Evolutionary conservation across 1,140 invertebrate genomes (phyloP), one percentile per base, ranked within the genome.

Genomic region (Carposina sasakii): DNA sequence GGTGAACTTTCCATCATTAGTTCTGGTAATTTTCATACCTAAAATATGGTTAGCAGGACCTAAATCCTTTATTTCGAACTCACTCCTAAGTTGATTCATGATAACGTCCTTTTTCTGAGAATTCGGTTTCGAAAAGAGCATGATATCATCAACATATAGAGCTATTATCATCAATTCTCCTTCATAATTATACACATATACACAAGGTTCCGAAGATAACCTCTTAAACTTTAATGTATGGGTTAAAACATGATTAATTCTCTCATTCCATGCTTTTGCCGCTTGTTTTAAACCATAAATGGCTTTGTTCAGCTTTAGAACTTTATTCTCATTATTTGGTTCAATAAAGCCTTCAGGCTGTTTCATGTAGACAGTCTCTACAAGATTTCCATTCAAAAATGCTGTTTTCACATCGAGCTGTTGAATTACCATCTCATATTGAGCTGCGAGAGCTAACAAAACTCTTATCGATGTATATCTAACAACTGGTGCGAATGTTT

Each of bases 391-490:
- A 56, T 78, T 63, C 13, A 82, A 54, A 52, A 71, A 85, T 6
- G 74, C 78, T 15, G 76, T 82, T 13, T 50, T 57, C n/a, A 82
- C 66, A 60, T 79, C 76, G n/a, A n/a, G n/a, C n/a, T n/a, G n/a
- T n/a, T n/a, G n/a, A n/a, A n/a, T n/a, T n/a, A n/a, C n/a, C n/a
- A n/a, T n/a, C n/a, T n/a, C n/a, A n/a, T n/a, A n/a, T n/a, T n/a
- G n/a, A n/a, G n/a, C n/a, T n/a, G n/a, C n/a, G n/a, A n/a, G n/a
- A n/a, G n/a, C n/a, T n/a, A n/a, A n/a, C n/a, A n/a, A n/a, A n/a
- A n/a, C n/a, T n/a, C n/a, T n/a, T n/a, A n/a, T n/a, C n/a, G n/a
- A n/a, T n/a, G n/a, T n/a, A n/a, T n/a, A n/a, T n/a, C n/a, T n/a
- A n/a, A n/a, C n/a, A n/a, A n/a, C n/a, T n/a, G n/a, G n/a, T n/a